phyloP scores from a whole-genome alignment of 2,113 vertebrate genomes.

The Athene cunicularia region DNA sequence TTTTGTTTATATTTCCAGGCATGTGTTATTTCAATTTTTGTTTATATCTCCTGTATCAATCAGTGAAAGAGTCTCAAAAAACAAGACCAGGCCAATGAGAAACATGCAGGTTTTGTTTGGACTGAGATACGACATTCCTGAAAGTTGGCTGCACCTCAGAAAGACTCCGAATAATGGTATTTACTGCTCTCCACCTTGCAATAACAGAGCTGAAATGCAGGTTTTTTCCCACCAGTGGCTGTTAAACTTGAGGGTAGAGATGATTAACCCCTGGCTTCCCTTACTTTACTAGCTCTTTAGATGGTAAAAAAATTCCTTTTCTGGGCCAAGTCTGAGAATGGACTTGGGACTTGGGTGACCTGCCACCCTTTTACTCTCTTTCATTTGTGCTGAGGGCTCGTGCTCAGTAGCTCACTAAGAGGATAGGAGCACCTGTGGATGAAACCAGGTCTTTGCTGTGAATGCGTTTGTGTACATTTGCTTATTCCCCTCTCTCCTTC shows the following conservation, averaged over 20 bases:
- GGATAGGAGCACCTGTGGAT: not conserved
- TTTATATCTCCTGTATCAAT: constrained; percentile 70
- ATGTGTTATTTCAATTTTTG: constrained; percentile 48
- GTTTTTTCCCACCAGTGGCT: not conserved
- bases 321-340: not conserved
- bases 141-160: constrained; percentile 70
- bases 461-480: not conserved
- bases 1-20: constrained; percentile 61
- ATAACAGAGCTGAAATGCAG: constrained; percentile 18
- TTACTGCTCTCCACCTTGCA: constrained; percentile 62
- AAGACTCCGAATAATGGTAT: constrained; percentile 61
- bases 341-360: not conserved
- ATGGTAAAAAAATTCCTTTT: not conserved
- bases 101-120: constrained; percentile 70
- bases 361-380: not conserved
- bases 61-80: constrained; percentile 32
- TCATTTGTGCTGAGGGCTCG: rapidly evolving
- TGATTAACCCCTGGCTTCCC: not conserved
- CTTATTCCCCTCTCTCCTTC: not conserved
- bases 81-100: constrained; percentile 54
- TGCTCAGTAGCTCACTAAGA: rapidly evolving
- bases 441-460: not conserved
- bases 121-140: constrained; percentile 58
- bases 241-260: not conserved
- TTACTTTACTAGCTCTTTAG: not conserved